Evolutionary conservation across 2,888 invertebrate species (phyloP), one percentile per base, ranked within the genome.

Genomic region (Phyllotreta striolata): DNA sequence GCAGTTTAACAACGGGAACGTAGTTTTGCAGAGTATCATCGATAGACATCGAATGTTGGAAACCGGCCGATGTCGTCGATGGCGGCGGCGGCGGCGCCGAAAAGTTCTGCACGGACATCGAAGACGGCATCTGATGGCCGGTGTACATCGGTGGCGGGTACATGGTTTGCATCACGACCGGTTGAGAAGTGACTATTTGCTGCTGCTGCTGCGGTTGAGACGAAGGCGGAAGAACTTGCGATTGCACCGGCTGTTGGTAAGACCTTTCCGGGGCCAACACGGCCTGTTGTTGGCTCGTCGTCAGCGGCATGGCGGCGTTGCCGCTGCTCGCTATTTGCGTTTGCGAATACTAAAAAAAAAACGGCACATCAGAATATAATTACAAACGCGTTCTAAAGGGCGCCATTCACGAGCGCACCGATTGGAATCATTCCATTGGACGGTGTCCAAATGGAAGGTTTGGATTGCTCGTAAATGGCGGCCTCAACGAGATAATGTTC

Each of bases 51-150:
- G 74, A 70, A 52, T 73, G 73, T 52, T 76, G 76, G 43, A 72
- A 73, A 12, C 68, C 69, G 14, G 66, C 14, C 37, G 64, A 38
- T 12, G 63, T 49, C 37, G 64, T 40, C 14, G 63, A 52, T 51
- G 68, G 71, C 24, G 66, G 41, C 12, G 67, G 62, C 24, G 64
- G 41, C 12, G 67, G 62, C 24, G 64, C 62, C 1, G 72, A 62
- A 51, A 77, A 63, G 65, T 76, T 77, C 61, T 76, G 76, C 35
- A 74, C 74, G 0, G 77, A 76, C 37, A 73, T 72, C 3, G 77
- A 77, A 55, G 65, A 69, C 1, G 76, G 60, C 49, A 77, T 71
- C 1, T 64, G 69, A 41, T 70, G 72, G n/a, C 43, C 59, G 13
- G 63, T n/a, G 39, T 65, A 69, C 6, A 62, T 54, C 43, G 67